phyloP scores from a whole-genome alignment of 2,888 invertebrate species.

The Hypselothyrea guttata region DNA sequence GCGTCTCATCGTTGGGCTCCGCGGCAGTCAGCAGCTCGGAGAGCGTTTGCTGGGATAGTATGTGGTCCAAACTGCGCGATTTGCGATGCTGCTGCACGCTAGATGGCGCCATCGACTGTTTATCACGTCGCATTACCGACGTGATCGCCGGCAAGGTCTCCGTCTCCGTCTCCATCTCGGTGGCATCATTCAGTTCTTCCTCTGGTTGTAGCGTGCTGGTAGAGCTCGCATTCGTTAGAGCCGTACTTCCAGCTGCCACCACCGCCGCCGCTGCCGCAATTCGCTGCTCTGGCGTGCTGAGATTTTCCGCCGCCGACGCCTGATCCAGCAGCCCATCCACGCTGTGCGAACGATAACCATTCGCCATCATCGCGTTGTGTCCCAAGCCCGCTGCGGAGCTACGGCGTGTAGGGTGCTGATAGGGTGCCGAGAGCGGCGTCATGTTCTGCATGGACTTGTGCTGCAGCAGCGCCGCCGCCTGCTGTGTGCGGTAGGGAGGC shows the following conservation, averaged over 20 bases:
- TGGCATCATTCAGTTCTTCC: constrained; percentile 28
- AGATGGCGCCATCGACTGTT: constrained; percentile 57
- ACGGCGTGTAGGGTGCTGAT: constrained; percentile 71
- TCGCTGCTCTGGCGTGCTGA: constrained; percentile 67
- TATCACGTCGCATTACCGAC: constrained; percentile 75
- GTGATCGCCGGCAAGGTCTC: not conserved
- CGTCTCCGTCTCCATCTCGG: not conserved
- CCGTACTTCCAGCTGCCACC: constrained; percentile 77
- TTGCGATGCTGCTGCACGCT: constrained; percentile 82
- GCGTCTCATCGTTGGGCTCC: constrained; percentile 78
- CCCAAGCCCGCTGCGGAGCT: constrained; percentile 80
- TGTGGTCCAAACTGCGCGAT: constrained; percentile 86
- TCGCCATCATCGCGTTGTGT: constrained; percentile 54
- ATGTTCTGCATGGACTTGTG: constrained; percentile 77
- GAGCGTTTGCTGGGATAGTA: constrained; percentile 83
- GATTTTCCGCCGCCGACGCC: constrained; percentile 54
- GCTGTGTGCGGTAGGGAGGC: constrained; percentile 80
- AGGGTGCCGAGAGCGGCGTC: constrained; percentile 70
- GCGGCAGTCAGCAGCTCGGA: constrained; percentile 70
- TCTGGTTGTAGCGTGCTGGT: constrained; percentile 76
- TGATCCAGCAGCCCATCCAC: constrained; percentile 85
- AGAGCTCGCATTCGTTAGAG: constrained; percentile 78
- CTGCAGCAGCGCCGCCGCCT: constrained; percentile 58
- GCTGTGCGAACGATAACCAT: constrained; percentile 84
- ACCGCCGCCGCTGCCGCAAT: constrained; percentile 78